Percentiles rank a stretch among this genome's conserved stretches.
phyloP scores from a whole-genome alignment of 1,140 invertebrate species.

The Homarus americanus region DNA sequence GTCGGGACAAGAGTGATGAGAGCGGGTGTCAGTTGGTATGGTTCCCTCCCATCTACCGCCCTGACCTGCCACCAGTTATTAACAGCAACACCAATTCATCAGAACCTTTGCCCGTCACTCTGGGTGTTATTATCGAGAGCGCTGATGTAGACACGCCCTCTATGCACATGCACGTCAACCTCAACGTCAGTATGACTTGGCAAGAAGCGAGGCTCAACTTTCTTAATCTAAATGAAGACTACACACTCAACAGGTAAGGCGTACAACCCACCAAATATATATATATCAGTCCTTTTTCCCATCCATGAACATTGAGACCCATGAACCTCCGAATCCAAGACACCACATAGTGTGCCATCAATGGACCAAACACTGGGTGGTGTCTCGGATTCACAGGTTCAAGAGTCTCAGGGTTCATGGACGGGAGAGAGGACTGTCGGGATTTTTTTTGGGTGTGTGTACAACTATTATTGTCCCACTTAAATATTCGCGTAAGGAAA shows the following conservation, averaged over 20 bases:
- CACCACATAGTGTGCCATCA: no score
- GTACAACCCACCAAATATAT: background rate
- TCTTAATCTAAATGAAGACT: constrained; percentile 74
- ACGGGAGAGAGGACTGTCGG: no score
- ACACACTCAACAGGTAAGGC: constrained; percentile 68
- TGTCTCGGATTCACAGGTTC: no score
- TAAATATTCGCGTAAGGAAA: no score
- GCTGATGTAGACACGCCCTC: constrained; percentile 69
- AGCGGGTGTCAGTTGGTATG: constrained; percentile 79
- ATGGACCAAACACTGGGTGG: no score
- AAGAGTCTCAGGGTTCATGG: no score
- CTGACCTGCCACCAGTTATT: constrained; percentile 64
- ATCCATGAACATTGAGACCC: no score
- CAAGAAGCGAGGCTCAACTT: constrained; percentile 66
- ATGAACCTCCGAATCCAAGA: no score
- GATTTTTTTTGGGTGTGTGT: no score
- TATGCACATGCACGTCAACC: constrained; percentile 71
- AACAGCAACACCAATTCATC: constrained; percentile 36
- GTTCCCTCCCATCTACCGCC: constrained; percentile 68
- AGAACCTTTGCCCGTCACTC: constrained; percentile 51
- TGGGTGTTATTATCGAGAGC: constrained; percentile 66
- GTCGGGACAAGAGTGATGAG: constrained; percentile 87
- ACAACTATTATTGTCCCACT: no score
- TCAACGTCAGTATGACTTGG: constrained; percentile 71
- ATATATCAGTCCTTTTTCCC: no score